A percentile compares a stretch with the other conserved stretches of the same genome.
These are phyloP conservation scores for Mustela nigripes DNA, from an alignment of 2,113 vertebrate species.

Conservation along the genomic window DNA sequence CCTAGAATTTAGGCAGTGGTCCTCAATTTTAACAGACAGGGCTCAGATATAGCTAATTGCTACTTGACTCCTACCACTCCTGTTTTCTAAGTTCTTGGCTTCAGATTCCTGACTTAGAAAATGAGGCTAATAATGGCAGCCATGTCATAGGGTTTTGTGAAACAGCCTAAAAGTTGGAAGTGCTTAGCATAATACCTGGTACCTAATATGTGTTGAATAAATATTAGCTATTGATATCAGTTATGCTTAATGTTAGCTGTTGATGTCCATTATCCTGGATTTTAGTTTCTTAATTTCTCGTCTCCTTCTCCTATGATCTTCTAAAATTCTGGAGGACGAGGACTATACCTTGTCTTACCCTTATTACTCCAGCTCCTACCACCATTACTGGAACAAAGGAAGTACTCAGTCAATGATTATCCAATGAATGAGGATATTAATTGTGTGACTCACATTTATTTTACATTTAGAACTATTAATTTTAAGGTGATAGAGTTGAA, in stretches of 20 bases:
- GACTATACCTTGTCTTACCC: neutral
- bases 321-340: neutral
- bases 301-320: neutral
- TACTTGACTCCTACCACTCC: neutral
- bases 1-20: too few relatives aligned
- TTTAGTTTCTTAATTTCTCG: neutral
- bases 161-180: neutral
- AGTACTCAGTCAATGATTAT: neutral
- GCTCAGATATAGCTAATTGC: neutral
- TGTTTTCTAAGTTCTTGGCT: neutral
- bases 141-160: neutral
- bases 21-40: neutral
- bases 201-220: neutral
- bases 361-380: neutral
- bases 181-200: neutral
- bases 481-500: neutral
- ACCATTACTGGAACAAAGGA: neutral
- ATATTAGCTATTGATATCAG: neutral
- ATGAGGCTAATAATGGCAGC: neutral
- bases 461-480: neutral
- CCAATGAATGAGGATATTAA: neutral
- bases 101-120: neutral
- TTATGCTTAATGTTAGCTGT: neutral
- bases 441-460: neutral
- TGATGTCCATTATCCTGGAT: neutral